Conservation (phyloP, 1,140 invertebrate species). For the Papilio xuthus region DNA sequence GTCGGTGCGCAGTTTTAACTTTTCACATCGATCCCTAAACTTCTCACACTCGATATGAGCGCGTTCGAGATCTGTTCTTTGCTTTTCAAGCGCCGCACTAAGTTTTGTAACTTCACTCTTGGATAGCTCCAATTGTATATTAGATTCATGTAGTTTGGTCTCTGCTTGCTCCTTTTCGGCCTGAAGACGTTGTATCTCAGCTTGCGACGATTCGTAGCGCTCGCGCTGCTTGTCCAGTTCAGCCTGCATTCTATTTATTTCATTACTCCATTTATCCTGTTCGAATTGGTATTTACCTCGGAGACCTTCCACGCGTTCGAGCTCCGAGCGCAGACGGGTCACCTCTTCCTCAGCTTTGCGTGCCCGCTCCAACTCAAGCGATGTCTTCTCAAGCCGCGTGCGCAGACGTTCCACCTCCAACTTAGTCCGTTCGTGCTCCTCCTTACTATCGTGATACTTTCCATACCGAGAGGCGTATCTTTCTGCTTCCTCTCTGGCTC, state of each 20-base stretch:
- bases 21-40: conserved; percentile 91
- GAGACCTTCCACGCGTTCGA: conserved; percentile 88
- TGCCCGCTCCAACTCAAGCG: conserved; percentile 88
- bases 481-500: conserved; percentile 87
- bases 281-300: conserved; percentile 94
- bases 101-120: conserved; percentile 90
- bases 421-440: conserved; percentile 90
- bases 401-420: conserved; percentile 92
- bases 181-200: conserved; percentile 88
- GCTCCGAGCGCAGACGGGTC: conserved; percentile 85
- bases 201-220: conserved; percentile 87
- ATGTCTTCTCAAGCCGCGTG: conserved; percentile 90
- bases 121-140: conserved; percentile 89
- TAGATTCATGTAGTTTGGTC: conserved; percentile 89
- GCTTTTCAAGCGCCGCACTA: conserved; percentile 87
- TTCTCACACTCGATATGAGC: conserved; percentile 93
- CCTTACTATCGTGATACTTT: conserved; percentile 91
- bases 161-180: conserved; percentile 87
- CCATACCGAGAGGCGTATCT: conserved; percentile 88
- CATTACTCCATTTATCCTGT: conserved; percentile 89
- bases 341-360: conserved; percentile 86
- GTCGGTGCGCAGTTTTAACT: conserved; percentile 86
- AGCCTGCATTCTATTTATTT: conserved; percentile 76
- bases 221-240: conserved; percentile 88
- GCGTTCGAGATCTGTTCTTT: conserved; percentile 88